phyloP scores from a whole-genome alignment of 2,113 vertebrate genomes.

The Ictalurus punctatus region DNA sequence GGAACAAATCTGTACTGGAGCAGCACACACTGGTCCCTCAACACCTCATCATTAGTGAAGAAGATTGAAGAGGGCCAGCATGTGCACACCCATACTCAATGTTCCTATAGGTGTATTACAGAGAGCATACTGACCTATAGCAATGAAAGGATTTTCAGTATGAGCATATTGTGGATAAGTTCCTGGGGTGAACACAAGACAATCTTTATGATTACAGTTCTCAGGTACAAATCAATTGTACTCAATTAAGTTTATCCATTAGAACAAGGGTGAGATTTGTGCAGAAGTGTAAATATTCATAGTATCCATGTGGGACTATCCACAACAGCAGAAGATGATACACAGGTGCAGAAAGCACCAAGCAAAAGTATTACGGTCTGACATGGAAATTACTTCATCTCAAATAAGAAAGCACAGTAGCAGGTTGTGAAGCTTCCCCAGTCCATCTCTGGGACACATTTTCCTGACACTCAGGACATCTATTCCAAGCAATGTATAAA shows the following conservation, averaged over 20 bases:
- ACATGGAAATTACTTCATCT: constrained; percentile 1
- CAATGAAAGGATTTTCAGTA: background rate
- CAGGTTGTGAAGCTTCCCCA: background rate
- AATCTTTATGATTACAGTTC: background rate
- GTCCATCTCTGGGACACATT: background rate
- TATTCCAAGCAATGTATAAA: background rate
- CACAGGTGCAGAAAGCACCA: background rate
- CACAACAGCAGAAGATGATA: background rate
- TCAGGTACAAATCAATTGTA: background rate
- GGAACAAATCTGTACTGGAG: constrained; percentile 12
- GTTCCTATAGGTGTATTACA: background rate
- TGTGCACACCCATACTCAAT: background rate
- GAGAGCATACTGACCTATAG: background rate
- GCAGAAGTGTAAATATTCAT: background rate
- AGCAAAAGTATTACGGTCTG: background rate
- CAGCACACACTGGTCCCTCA: background rate
- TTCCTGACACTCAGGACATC: background rate
- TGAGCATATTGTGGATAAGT: background rate
- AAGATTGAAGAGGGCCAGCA: background rate
- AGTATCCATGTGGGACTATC: background rate
- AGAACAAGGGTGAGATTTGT: background rate
- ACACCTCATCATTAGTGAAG: background rate
- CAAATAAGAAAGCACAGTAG: background rate
- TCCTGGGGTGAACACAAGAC: background rate
- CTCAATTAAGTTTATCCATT: background rate